Conservation (phyloP, 1,140 invertebrate species). For the Drosophila melanogaster region DNA sequence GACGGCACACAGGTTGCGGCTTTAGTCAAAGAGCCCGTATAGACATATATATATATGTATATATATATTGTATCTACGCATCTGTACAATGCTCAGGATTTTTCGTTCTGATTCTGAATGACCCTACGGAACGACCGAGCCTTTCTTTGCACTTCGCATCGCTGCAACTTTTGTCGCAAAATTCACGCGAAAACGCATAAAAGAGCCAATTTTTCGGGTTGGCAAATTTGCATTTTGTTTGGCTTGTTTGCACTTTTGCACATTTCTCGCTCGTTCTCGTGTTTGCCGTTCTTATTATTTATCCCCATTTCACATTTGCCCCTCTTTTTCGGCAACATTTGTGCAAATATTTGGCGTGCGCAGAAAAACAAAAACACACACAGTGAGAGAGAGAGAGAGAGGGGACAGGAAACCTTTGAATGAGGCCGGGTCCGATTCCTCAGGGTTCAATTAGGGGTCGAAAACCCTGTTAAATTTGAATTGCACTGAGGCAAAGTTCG, state of each 20-base stretch:
- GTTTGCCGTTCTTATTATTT: constrained; percentile 63
- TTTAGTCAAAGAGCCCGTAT: constrained; percentile 1
- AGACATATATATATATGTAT: neutral
- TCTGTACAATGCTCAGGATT: neutral
- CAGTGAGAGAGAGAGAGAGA: neutral
- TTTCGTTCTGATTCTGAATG: neutral
- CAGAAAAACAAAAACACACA: constrained; percentile 10
- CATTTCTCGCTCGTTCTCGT: constrained; percentile 48
- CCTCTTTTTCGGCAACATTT: constrained; percentile 47
- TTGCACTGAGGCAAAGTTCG: constrained; percentile 10
- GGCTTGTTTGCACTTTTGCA: constrained; percentile 59
- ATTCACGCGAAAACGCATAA: constrained; percentile 46
- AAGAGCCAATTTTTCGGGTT: constrained; percentile 11
- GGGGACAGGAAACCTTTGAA: constrained; percentile 13
- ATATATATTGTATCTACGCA: constrained; percentile 3
- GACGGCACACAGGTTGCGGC: constrained; percentile 9
- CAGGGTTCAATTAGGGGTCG: constrained; percentile 19
- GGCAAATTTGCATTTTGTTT: constrained; percentile 72
- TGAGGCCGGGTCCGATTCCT: neutral
- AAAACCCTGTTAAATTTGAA: constrained; percentile 12
- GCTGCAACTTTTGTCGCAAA: constrained; percentile 50
- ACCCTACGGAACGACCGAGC: constrained; percentile 32
- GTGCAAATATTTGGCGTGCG: constrained; percentile 66
- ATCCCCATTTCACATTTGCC: constrained; percentile 13
- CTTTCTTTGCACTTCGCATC: constrained; percentile 68